Evolutionary conservation across 2,113 vertebrate genomes (phyloP).

Genomic region (Halcyon malimbica): DNA sequence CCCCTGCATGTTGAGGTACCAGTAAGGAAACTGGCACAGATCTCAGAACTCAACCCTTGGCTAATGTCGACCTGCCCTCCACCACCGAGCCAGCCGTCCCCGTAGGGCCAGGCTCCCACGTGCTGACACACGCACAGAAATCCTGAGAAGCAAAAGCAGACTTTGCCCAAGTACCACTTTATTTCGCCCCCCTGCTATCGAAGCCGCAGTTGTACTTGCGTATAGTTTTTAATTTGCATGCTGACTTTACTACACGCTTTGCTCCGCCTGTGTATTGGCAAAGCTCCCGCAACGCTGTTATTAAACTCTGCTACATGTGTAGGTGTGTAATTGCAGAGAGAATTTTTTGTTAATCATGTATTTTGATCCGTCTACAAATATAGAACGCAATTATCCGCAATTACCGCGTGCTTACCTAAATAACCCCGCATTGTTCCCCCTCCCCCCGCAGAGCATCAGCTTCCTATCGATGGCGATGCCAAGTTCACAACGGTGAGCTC

Average conservation of each 20-base stretch:
- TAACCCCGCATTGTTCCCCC: background rate
- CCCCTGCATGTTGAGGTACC: background rate
- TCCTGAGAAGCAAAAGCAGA: background rate
- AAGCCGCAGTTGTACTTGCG: background rate
- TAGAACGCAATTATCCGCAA: background rate
- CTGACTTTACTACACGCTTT: background rate
- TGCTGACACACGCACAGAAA: background rate
- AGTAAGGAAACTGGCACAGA: background rate
- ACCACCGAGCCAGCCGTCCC: background rate
- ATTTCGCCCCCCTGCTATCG: background rate
- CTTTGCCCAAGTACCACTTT: background rate
- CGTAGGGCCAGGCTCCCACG: background rate
- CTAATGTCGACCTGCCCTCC: background rate
- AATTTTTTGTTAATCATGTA: background rate
- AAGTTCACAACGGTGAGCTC: background rate
- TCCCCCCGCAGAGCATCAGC: background rate
- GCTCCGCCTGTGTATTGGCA: background rate
- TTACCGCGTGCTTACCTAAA: slow-evolving; percentile 1
- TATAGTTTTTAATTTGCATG: background rate
- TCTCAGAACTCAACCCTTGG: background rate
- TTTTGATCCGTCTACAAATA: slow-evolving; percentile 47
- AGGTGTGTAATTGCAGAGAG: slow-evolving; percentile 43
- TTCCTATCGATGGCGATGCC: background rate
- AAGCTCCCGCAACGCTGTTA: slow-evolving; percentile 2
- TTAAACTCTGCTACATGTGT: slow-evolving; percentile 23